These are phyloP conservation scores for Dolichallabes microphthalmus DNA, from an alignment of 2,113 vertebrate species.

Conservation along the genomic window DNA sequence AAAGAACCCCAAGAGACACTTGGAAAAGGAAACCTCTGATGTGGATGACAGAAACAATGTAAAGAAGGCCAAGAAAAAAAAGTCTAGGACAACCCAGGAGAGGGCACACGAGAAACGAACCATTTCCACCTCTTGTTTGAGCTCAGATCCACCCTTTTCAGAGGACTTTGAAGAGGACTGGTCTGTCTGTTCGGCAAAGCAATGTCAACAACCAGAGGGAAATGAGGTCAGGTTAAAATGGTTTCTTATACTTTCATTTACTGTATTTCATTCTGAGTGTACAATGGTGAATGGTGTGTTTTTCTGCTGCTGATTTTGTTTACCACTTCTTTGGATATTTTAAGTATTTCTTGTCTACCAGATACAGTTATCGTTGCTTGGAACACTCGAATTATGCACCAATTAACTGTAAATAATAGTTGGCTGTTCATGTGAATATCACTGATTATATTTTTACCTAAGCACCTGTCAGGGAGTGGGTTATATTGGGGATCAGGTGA, in stretches of 20 bases:
- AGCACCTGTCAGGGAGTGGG: too few relatives aligned
- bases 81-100: conserved; percentile 77
- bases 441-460: too few relatives aligned
- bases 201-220: conserved; percentile 92
- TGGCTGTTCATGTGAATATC: too few relatives aligned
- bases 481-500: too few relatives aligned
- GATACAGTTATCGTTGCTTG: not conserved
- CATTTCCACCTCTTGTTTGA: conserved; percentile 67
- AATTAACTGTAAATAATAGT: too few relatives aligned
- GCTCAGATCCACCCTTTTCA: conserved; percentile 79
- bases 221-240: conserved; percentile 82
- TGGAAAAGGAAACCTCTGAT: conserved; percentile 75
- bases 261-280: not conserved
- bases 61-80: conserved; percentile 85
- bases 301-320: not conserved
- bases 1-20: conserved; percentile 83
- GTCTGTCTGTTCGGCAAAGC: conserved; percentile 89
- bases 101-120: conserved; percentile 70
- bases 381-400: not conserved
- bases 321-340: not conserved
- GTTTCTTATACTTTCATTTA: not conserved
- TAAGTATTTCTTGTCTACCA: not conserved
- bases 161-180: conserved; percentile 93
- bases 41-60: conserved; percentile 77
- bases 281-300: not conserved